Evolutionary conservation across 2,113 vertebrate genomes (phyloP).

Genomic region (Callorhinus ursinus): DNA sequence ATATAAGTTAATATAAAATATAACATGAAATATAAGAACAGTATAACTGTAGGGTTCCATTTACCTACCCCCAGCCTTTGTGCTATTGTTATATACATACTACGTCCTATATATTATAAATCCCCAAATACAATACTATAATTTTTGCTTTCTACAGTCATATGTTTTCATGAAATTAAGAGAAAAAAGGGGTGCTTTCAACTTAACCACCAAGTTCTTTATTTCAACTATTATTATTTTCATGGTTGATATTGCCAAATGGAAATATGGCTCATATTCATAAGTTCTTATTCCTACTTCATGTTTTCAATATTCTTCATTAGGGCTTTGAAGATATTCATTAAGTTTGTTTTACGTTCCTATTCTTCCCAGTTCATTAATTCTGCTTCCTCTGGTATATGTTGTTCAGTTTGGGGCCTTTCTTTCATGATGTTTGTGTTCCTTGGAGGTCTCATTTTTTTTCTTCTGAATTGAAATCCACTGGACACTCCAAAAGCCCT

Average conservation of each 20-base stretch:
- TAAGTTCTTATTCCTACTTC: background rate
- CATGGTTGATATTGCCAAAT: background rate
- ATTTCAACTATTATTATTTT: constrained; percentile 44
- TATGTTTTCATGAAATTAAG: constrained; percentile 16
- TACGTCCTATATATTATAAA: background rate
- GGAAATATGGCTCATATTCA: background rate
- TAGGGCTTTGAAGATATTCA: background rate
- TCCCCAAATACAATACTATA: background rate
- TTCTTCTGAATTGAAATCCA: background rate
- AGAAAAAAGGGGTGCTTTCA: background rate
- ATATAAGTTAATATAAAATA: background rate
- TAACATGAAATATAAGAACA: background rate
- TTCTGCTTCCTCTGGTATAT: background rate
- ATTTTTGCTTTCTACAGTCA: background rate
- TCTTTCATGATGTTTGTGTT: background rate
- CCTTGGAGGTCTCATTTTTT: background rate
- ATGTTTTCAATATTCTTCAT: background rate
- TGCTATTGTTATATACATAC: background rate
- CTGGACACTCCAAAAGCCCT: background rate
- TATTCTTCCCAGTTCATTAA: background rate
- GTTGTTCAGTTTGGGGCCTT: background rate
- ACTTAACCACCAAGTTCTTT: background rate
- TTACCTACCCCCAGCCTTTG: background rate
- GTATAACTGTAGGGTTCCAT: background rate
- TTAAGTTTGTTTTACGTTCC: background rate